Evolutionary conservation across 2,888 invertebrate species (phyloP).

Genomic region (Bombyx huttoni): DNA sequence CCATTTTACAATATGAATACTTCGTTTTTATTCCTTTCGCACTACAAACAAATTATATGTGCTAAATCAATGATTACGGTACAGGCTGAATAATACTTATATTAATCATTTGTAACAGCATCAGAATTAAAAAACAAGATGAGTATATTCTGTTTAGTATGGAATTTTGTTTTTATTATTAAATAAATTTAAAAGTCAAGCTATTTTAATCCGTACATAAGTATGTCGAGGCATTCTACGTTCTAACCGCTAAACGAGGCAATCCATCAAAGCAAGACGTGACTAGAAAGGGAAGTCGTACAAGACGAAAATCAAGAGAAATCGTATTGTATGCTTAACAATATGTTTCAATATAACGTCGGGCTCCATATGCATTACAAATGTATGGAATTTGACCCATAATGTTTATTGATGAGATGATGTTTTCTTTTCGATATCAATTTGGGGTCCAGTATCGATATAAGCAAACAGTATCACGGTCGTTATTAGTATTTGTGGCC

Average conservation of each 20-base stretch:
- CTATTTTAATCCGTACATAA: background rate
- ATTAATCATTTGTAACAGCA: too few relatives aligned
- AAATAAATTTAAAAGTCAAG: background rate
- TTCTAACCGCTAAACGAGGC: background rate
- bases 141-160: too few relatives aligned
- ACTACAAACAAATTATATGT: too few relatives aligned
- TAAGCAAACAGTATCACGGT: background rate
- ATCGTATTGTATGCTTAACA: background rate
- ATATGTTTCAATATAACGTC: background rate
- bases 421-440: background rate
- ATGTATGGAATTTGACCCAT: background rate
- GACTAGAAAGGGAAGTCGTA: background rate
- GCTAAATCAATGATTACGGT: too few relatives aligned
- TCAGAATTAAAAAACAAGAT: too few relatives aligned
- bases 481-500: too few relatives aligned
- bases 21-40: too few relatives aligned
- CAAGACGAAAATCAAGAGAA: background rate
- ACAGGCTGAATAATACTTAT: too few relatives aligned
- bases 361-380: background rate
- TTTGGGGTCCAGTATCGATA: background rate
- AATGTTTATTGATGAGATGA: background rate
- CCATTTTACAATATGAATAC: too few relatives aligned
- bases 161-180: too few relatives aligned
- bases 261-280: background rate
- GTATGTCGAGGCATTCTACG: background rate